Percentiles rank a stretch among this genome's conserved stretches.
These are phyloP conservation scores for Dryomyza anilis DNA, from an alignment of 2,888 invertebrate genomes.

Conservation along the genomic window DNA sequence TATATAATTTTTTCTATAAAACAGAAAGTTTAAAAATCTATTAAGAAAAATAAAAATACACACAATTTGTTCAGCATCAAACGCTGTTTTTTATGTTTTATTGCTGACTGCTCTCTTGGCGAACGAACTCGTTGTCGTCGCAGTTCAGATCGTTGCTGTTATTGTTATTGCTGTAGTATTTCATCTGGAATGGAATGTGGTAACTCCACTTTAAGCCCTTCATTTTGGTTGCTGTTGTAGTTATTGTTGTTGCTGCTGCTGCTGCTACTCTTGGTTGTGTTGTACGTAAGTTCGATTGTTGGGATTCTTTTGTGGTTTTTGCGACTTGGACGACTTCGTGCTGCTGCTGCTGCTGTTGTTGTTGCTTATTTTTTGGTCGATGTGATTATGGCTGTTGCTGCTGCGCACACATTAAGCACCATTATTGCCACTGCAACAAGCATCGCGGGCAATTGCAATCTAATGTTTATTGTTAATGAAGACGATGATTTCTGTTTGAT, in stretches of 20 bases:
- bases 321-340: background rate
- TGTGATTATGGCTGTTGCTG: background rate
- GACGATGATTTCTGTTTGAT: background rate
- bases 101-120: background rate
- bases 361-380: background rate
- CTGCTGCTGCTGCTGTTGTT: background rate
- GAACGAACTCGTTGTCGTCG: background rate
- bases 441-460: background rate
- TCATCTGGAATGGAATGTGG: conserved; percentile 32
- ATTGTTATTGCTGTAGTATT: conserved; percentile 14
- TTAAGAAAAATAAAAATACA: too few relatives aligned
- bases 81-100: too few relatives aligned
- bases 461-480: background rate
- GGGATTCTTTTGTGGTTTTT: background rate
- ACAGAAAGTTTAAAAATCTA: too few relatives aligned
- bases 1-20: too few relatives aligned
- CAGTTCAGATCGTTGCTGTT: background rate
- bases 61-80: too few relatives aligned
- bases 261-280: background rate
- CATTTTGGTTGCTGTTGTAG: background rate
- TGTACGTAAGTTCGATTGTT: conserved; percentile 1
- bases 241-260: background rate
- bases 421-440: background rate
- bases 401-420: background rate
- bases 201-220: conserved; percentile 29